These are phyloP conservation scores for Hestina assimilis DNA, from an alignment of 1,140 invertebrate genomes.

Conservation along the genomic window DNA sequence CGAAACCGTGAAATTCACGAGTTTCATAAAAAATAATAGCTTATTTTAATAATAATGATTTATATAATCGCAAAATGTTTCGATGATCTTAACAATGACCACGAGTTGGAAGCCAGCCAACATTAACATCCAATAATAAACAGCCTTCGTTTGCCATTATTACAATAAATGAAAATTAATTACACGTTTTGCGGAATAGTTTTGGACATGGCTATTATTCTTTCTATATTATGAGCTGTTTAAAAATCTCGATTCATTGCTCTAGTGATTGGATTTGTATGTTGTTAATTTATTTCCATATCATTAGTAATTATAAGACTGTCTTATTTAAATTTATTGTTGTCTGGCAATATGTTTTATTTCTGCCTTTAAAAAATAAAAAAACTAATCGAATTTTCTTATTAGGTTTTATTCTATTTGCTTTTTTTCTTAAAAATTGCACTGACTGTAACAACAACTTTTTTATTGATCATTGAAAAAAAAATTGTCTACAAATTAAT, in stretches of 20 bases:
- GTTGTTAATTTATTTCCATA: no score
- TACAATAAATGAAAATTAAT: constrained; percentile 45
- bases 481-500: no score
- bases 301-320: no score
- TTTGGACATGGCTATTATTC: constrained; percentile 20
- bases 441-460: no score
- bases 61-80: constrained; percentile 38
- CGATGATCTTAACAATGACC: constrained; percentile 50
- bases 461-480: no score
- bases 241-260: constrained; percentile 4
- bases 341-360: no score
- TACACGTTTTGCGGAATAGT: constrained; percentile 30
- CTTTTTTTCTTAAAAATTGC: no score
- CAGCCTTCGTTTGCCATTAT: constrained; percentile 49
- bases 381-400: no score
- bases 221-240: constrained; percentile 8
- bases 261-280: neutral
- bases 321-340: no score
- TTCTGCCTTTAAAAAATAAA: no score
- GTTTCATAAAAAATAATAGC: neutral
- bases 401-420: no score
- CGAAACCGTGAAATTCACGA: no score
- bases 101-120: constrained; percentile 49
- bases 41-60: constrained; percentile 35
- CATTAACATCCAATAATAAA: constrained; percentile 55